Conservation (phyloP, 2,888 invertebrate species). For the Escarpia spicata region DNA sequence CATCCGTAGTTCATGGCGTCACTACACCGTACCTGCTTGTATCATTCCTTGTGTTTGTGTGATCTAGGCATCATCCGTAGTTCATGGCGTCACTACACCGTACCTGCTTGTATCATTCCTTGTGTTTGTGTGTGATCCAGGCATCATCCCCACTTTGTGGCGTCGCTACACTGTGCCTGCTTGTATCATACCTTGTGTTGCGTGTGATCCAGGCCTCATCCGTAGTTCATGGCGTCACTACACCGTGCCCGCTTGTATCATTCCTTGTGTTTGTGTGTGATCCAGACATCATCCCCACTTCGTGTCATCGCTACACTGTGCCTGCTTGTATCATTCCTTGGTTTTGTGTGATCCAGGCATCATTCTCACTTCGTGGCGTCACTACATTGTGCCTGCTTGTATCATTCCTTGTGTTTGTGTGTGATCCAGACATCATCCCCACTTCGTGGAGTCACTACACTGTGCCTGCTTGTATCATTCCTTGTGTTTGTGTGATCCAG, state of each 20-base stretch:
- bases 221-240: slow-evolving; percentile 78
- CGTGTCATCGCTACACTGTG: too few relatives aligned
- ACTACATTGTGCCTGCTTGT: too few relatives aligned
- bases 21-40: too few relatives aligned
- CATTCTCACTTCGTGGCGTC: slow-evolving; percentile 65
- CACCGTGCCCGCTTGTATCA: too few relatives aligned
- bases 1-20: slow-evolving; percentile 81
- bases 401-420: not conserved
- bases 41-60: too few relatives aligned
- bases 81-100: too few relatives aligned
- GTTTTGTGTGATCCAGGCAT: slow-evolving; percentile 43
- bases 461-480: slow-evolving; percentile 89
- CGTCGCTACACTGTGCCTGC: slow-evolving; percentile 93
- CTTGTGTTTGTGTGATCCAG: slow-evolving; percentile 43
- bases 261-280: not conserved
- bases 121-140: slow-evolving; percentile 43
- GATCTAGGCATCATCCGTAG: too few relatives aligned
- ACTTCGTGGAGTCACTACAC: slow-evolving; percentile 93
- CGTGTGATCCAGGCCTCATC: slow-evolving; percentile 62
- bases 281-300: slow-evolving; percentile 75
- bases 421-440: slow-evolving; percentile 68
- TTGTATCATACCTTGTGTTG: slow-evolving; percentile 75
- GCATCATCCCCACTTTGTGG: slow-evolving; percentile 93
- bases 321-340: too few relatives aligned
- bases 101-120: not conserved